These are phyloP conservation scores for Leptopilina boulardi DNA, from an alignment of 1,140 invertebrate genomes.

Conservation along the genomic window DNA sequence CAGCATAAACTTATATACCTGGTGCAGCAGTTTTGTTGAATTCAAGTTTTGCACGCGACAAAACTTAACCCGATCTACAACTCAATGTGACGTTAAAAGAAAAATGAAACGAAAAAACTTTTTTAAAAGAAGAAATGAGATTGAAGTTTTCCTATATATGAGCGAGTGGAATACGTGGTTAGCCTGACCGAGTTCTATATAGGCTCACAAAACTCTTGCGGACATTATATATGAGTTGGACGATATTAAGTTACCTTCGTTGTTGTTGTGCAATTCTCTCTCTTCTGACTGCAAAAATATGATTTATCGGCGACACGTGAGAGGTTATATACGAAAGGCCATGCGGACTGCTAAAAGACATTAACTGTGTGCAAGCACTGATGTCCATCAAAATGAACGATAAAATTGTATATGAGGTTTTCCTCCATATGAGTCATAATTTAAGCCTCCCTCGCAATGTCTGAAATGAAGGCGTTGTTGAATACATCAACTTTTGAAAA, in stretches of 20 bases:
- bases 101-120: not conserved
- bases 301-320: slow-evolving; percentile 42
- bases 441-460: not conserved
- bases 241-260: slow-evolving; percentile 32
- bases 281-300: slow-evolving; percentile 29
- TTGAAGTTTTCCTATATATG: not conserved
- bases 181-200: slow-evolving; percentile 1
- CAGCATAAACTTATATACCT: slow-evolving; percentile 19
- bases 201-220: not conserved
- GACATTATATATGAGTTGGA: not conserved
- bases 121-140: not conserved
- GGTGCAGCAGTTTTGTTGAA: slow-evolving; percentile 26
- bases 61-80: slow-evolving; percentile 38
- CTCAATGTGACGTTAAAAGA: not conserved
- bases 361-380: not conserved
- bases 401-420: not conserved
- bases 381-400: not conserved
- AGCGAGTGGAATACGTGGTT: not conserved
- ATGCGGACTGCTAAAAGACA: slow-evolving; percentile 16
- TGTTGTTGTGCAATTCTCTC: slow-evolving; percentile 6
- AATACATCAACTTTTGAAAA: not conserved
- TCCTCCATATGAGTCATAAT: not conserved
- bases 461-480: not conserved
- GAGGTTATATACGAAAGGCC: slow-evolving; percentile 37
- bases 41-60: slow-evolving; percentile 49